Conservation (phyloP, 2,113 vertebrate species). For the Mesembrinibis cayennensis region DNA sequence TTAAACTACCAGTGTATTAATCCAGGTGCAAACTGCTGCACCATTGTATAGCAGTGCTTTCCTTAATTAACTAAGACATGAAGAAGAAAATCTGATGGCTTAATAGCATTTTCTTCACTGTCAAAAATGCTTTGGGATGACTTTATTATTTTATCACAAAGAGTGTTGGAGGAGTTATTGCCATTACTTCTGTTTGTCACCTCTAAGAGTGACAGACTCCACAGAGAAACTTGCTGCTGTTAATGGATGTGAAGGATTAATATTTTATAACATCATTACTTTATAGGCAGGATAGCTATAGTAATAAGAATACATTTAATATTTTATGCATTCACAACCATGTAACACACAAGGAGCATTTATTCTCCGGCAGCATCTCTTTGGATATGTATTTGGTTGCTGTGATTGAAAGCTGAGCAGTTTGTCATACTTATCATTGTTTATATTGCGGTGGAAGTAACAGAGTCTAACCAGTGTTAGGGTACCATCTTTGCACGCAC, state of each 20-base stretch:
- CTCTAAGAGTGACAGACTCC: neutral
- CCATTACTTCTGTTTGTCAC: neutral
- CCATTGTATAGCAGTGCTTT: neutral
- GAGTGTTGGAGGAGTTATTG: neutral
- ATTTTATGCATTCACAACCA: neutral
- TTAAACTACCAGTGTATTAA: neutral
- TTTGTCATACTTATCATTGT: neutral
- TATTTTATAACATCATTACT: conserved; percentile 4
- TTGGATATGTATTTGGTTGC: neutral
- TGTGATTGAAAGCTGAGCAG: neutral
- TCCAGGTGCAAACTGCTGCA: neutral
- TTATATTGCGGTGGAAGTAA: neutral
- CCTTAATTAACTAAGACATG: conserved; percentile 23
- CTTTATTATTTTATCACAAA: neutral
- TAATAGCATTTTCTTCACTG: neutral
- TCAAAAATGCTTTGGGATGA: neutral
- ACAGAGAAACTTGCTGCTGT: neutral
- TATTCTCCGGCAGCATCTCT: neutral
- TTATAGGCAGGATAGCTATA: neutral
- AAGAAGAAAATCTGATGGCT: neutral
- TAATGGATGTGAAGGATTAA: neutral
- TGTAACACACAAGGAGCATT: neutral
- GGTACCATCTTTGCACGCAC: fast-evolving
- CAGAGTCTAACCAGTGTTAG: fast-evolving
- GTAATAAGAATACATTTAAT: neutral